A percentile compares a stretch with the other conserved stretches of the same genome.
Evolutionary conservation across 35 echinoderm and acorn worm species (phyloP).

Genomic region (Ophiothrix spiculata): DNA sequence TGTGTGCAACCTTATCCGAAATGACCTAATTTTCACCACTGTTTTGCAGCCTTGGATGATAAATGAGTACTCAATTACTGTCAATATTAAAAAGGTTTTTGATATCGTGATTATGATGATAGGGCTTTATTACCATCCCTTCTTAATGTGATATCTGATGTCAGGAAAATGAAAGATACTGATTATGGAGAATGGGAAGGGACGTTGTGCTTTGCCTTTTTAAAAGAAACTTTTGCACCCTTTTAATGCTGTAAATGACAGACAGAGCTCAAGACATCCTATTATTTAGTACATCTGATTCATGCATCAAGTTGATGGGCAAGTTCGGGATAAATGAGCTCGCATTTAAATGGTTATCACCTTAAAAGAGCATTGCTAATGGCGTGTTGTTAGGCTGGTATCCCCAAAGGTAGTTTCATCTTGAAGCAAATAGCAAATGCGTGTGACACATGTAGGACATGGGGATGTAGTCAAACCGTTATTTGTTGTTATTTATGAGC

Average conservation of each 20-base stretch:
- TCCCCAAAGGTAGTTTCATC: neutral
- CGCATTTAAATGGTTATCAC: neutral
- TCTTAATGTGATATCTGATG: neutral
- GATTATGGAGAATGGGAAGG: neutral
- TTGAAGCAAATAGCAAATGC: conserved; percentile 8
- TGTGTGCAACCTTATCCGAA: conserved; percentile 9
- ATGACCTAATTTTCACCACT: conserved; percentile 12
- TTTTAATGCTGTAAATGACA: neutral
- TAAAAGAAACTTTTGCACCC: neutral
- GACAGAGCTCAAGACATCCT: neutral
- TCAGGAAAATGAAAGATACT: neutral
- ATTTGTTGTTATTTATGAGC: conserved; percentile 15
- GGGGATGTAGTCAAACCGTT: neutral
- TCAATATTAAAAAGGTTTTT: neutral
- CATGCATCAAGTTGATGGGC: neutral
- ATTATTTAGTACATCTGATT: neutral
- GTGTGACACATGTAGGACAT: conserved; percentile 2
- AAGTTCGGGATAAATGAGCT: neutral
- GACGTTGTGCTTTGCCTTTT: neutral
- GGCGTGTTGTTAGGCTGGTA: neutral
- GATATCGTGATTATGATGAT: neutral
- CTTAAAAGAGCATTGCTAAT: neutral
- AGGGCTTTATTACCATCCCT: neutral
- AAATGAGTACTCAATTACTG: neutral
- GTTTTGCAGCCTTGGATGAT: neutral